Evolutionary conservation across 2,888 invertebrate genomes (phyloP).

Genomic region (Scrobipalpa costella): DNA sequence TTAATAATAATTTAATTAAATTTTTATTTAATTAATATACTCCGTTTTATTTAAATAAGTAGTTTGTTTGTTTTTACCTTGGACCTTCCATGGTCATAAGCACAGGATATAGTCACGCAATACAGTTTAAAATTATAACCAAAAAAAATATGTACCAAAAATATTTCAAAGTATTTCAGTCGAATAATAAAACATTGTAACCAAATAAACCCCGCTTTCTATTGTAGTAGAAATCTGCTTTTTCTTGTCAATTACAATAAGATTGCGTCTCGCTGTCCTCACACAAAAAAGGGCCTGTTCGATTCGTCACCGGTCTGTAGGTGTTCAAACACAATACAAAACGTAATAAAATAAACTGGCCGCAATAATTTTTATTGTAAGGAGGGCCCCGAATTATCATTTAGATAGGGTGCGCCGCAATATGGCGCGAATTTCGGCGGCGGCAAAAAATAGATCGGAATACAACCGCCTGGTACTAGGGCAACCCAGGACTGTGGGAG

Average conservation of each 20-base stretch:
- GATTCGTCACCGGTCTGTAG: constrained; percentile 37
- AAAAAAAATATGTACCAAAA: no score
- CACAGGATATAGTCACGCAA: no score
- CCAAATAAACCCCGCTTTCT: no score
- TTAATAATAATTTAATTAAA: no score
- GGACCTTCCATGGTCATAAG: no score
- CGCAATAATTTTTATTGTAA: constrained; percentile 80
- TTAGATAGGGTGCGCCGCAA: constrained; percentile 76
- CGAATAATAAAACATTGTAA: no score
- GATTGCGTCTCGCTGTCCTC: background rate
- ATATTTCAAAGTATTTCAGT: no score
- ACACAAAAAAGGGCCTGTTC: background rate
- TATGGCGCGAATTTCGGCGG: constrained; percentile 69
- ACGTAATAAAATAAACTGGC: constrained; percentile 79
- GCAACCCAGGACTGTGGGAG: background rate
- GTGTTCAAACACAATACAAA: constrained; percentile 75
- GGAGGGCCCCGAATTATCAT: constrained; percentile 77
- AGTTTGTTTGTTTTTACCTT: no score
- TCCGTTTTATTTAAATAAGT: background rate
- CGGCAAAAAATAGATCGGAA: constrained; percentile 61
- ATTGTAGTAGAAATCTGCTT: background rate
- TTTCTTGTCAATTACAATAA: constrained; percentile 1
- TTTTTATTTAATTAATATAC: no score
- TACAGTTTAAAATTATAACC: no score
- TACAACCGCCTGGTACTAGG: constrained; percentile 37